A percentile compares a stretch with the other conserved stretches of the same genome.
Conservation (phyloP, 2,113 vertebrate genomes). For the Tragulus kanchil region DNA sequence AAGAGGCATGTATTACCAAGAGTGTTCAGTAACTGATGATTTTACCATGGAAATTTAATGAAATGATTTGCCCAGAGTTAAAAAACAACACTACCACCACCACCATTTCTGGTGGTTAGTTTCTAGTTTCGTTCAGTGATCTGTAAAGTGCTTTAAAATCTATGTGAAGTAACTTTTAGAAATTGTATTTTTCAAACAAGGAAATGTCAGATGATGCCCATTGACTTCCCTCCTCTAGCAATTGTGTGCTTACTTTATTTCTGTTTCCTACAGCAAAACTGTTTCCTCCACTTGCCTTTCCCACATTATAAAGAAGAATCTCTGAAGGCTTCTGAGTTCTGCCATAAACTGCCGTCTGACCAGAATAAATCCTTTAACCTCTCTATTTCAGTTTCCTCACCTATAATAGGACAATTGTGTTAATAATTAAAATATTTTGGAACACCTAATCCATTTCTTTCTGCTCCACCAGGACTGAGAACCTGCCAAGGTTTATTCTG, state of each 20-base stretch:
- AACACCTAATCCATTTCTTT: background rate
- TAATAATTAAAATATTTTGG: background rate
- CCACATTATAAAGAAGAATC: background rate
- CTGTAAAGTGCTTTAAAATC: slow-evolving; percentile 48
- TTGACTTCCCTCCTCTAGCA: background rate
- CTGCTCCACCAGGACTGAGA: background rate
- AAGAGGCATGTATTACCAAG: background rate
- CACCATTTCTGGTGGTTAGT: background rate
- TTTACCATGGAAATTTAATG: slow-evolving; percentile 24
- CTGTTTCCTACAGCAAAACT: background rate
- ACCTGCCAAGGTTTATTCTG: background rate
- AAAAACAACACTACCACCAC: background rate
- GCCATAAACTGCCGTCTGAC: background rate
- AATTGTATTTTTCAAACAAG: slow-evolving; percentile 55
- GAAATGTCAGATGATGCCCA: background rate
- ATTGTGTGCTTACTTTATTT: background rate
- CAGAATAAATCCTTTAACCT: slow-evolving; percentile 17
- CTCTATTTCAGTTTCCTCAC: background rate
- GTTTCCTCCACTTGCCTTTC: background rate
- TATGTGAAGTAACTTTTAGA: slow-evolving; percentile 27
- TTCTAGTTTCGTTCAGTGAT: background rate
- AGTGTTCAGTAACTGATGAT: background rate
- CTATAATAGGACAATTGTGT: background rate
- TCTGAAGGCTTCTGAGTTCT: background rate
- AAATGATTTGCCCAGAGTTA: background rate